Evolutionary conservation across 2,888 invertebrate species (phyloP).

Genomic region (Ceratothoa steindachneri): DNA sequence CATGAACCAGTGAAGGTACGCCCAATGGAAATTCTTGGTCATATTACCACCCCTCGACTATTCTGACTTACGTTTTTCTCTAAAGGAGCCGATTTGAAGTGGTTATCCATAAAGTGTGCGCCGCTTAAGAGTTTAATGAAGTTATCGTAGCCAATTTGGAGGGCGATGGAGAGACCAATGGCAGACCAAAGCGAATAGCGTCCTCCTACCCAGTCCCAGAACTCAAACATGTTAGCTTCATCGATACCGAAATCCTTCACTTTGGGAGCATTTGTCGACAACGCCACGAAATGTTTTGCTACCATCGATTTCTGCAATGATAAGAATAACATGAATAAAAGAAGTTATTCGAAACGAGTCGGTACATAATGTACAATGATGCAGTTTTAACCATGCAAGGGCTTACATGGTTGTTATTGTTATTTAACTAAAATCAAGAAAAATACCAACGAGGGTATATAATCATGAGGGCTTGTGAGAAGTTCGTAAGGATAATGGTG

Average conservation of each 20-base stretch:
- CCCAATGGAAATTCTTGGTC: too few species aligned
- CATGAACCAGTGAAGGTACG: too few species aligned
- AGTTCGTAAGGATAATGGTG: too few species aligned
- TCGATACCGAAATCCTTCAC: conserved; percentile 98
- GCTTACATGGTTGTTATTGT: too few species aligned
- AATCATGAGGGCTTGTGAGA: too few species aligned
- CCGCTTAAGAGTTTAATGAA: conserved; percentile 87
- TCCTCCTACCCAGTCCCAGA: conserved; percentile 99
- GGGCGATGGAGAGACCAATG: conserved; percentile 91
- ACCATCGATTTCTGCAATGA: conserved; percentile 60
- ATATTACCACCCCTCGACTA: too few species aligned
- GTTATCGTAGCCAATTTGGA: conserved; percentile 90
- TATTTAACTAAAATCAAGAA: too few species aligned
- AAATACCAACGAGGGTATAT: too few species aligned
- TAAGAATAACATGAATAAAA: too few species aligned
- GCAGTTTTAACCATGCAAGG: too few species aligned
- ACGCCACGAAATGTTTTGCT: conserved; percentile 94
- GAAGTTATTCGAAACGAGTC: too few species aligned
- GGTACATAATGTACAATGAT: too few species aligned
- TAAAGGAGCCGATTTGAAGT: conserved; percentile 79
- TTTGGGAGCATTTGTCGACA: conserved; percentile 90
- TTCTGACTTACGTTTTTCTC: conserved; percentile 75
- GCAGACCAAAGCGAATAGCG: conserved; percentile 98
- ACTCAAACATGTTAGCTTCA: conserved; percentile 96
- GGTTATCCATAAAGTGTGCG: conserved; percentile 88